Conservation (phyloP, 2,113 vertebrate species). For the Protobothrops flavoviridis region DNA sequence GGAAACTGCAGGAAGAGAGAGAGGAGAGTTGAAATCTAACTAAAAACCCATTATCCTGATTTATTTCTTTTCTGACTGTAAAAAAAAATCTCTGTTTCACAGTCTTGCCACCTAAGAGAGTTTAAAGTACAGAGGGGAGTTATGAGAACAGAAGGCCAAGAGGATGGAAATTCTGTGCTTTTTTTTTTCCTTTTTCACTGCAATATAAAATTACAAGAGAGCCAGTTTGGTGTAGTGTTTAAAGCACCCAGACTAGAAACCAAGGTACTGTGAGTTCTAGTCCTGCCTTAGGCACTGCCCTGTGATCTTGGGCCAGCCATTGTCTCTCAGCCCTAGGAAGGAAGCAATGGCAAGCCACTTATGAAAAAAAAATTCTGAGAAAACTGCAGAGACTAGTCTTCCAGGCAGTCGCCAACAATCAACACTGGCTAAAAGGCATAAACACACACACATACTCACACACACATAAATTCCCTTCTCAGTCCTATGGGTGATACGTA, state of each 20-base stretch:
- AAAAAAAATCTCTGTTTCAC: not conserved
- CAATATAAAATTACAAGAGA: not conserved
- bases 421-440: not conserved
- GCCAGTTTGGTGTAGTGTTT: not conserved
- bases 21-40: not conserved
- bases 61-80: not conserved
- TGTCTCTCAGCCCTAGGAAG: not conserved
- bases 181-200: fast-evolving
- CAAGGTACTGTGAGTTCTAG: not conserved
- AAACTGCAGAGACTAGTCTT: not conserved
- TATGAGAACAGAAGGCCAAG: not conserved
- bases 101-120: not conserved
- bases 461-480: not conserved
- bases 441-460: not conserved
- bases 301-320: not conserved
- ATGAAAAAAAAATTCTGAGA: not conserved
- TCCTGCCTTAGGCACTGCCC: not conserved
- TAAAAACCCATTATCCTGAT: not conserved
- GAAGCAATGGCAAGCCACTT: not conserved
- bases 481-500: not conserved
- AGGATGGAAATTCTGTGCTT: not conserved
- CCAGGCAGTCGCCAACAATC: not conserved
- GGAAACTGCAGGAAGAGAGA: not conserved
- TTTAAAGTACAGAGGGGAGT: not conserved
- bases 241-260: not conserved